Evolutionary conservation across 2,888 invertebrate species (phyloP).

Genomic region (Deladenus siricidicola): DNA sequence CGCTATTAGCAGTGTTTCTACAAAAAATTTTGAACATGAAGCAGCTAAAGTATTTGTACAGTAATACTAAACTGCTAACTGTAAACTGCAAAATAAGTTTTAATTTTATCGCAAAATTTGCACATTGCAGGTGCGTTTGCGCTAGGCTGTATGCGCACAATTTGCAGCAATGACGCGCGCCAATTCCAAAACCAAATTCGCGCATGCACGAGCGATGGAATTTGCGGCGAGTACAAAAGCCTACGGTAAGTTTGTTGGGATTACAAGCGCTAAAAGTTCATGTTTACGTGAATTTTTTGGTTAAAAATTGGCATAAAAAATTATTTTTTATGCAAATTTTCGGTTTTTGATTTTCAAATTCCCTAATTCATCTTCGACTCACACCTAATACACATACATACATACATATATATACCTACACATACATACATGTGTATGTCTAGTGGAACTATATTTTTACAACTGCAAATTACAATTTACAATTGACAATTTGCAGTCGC

Average conservation of each 20-base stretch:
- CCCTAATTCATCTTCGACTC: too few relatives aligned
- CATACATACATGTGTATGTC: too few relatives aligned
- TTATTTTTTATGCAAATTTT: not conserved
- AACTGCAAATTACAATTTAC: not conserved
- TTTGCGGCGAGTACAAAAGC: constrained; percentile 42
- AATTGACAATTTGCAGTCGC: constrained; percentile 11
- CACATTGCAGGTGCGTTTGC: not conserved
- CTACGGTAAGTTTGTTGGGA: constrained; percentile 25
- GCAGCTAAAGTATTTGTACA: too few relatives aligned
- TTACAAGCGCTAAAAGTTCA: not conserved
- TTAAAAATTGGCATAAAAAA: not conserved
- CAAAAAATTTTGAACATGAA: too few relatives aligned
- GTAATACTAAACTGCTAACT: too few relatives aligned
- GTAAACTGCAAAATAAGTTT: too few relatives aligned
- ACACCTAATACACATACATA: too few relatives aligned
- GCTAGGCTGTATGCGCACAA: not conserved
- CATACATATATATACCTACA: too few relatives aligned
- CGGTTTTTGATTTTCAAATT: not conserved
- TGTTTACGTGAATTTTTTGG: not conserved
- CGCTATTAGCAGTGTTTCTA: too few relatives aligned
- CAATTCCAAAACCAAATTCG: constrained; percentile 32
- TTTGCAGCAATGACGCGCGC: constrained; percentile 6
- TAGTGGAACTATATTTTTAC: too few relatives aligned
- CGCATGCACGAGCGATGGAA: constrained; percentile 40
- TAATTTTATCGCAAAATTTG: too few relatives aligned